Conservation (phyloP, 2,888 invertebrate species). For the Lacanobia oleracea region DNA sequence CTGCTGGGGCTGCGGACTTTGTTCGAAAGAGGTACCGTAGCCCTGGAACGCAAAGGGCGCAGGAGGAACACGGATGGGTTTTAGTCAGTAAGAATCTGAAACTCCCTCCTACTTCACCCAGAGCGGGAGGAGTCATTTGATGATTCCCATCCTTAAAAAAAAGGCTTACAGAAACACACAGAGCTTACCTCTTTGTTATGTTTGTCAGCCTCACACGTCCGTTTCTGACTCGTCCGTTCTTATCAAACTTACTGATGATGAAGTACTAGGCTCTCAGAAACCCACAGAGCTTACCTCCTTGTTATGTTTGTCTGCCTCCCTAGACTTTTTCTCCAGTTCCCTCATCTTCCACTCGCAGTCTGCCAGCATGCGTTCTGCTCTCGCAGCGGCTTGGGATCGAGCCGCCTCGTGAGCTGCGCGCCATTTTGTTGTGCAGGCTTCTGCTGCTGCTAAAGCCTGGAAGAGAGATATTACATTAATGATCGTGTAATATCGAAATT, state of each 20-base stretch:
- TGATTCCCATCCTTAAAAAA: no score
- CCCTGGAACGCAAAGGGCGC: no score
- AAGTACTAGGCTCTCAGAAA: not conserved
- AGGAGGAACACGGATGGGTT: no score
- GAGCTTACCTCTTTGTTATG: constrained; percentile 7
- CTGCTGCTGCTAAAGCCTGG: constrained; percentile 91
- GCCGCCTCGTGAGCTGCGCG: constrained; percentile 93
- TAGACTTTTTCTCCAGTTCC: constrained; percentile 93
- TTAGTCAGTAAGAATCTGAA: no score
- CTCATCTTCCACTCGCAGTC: constrained; percentile 96
- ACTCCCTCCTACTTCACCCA: no score
- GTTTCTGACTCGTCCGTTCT: not conserved
- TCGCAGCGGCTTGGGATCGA: constrained; percentile 92
- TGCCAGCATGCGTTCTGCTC: constrained; percentile 93
- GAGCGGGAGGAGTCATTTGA: no score
- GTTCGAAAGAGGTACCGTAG: no score
- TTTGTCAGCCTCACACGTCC: not conserved
- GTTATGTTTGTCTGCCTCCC: constrained; percentile 91
- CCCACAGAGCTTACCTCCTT: constrained; percentile 84
- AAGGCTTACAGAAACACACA: no score
- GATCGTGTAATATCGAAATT: not conserved
- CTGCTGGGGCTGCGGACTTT: no score
- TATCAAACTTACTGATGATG: not conserved
- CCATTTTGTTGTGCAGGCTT: constrained; percentile 90
- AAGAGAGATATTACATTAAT: not conserved